Evolutionary conservation across 2,113 vertebrate species (phyloP).

Genomic region (Willisornis vidua): DNA sequence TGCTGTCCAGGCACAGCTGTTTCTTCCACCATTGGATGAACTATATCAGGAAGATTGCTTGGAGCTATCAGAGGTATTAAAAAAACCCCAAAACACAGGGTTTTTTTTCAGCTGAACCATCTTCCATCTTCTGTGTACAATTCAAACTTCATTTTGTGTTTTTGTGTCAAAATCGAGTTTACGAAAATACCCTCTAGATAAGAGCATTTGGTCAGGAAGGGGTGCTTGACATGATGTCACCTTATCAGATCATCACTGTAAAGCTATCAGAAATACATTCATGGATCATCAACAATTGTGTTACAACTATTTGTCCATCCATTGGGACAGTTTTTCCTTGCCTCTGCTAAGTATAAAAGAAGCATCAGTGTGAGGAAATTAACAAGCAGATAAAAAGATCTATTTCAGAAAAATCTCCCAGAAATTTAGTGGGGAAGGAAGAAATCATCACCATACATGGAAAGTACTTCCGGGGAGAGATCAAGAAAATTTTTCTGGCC

Average conservation of each 20-base stretch:
- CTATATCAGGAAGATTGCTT: background rate
- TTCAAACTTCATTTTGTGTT: background rate
- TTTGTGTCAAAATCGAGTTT: background rate
- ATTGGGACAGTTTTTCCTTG: background rate
- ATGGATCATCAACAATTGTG: background rate
- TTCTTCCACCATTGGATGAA: background rate
- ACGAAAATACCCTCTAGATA: background rate
- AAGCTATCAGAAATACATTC: background rate
- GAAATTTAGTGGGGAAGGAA: background rate
- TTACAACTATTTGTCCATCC: background rate
- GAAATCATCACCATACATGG: background rate
- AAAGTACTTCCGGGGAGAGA: background rate
- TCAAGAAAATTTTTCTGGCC: background rate
- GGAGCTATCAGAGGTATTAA: background rate
- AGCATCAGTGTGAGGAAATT: background rate
- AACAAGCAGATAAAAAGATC: background rate
- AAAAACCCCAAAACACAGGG: background rate
- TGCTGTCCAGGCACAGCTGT: background rate
- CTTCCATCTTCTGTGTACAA: background rate
- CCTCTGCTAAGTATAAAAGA: background rate
- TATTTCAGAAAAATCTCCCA: background rate
- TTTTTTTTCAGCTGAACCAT: background rate
- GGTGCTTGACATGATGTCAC: background rate
- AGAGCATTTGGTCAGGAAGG: background rate
- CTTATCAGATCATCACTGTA: background rate